Percentiles rank a stretch among this genome's conserved stretches.
Conservation (phyloP, 2,797 vertebrate genomes). For the Melanotaenia boesemani region DNA sequence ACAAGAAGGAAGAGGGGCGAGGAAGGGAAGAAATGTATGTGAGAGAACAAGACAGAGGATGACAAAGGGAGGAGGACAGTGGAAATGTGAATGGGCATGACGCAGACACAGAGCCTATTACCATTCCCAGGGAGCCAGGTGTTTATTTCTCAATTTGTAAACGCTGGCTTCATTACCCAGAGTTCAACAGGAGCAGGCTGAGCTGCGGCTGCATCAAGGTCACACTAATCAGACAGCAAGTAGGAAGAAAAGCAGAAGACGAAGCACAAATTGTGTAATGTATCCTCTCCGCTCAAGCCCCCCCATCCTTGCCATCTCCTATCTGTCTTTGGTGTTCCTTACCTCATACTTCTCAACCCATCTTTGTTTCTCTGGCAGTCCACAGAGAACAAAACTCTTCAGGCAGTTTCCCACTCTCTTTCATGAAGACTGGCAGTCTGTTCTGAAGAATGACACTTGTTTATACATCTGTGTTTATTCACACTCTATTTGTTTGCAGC, state of each 20-base stretch:
- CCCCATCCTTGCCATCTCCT: slow-evolving; percentile 55
- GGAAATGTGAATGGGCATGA: slow-evolving; percentile 64
- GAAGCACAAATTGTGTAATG: slow-evolving; percentile 69
- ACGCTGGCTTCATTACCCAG: slow-evolving; percentile 75
- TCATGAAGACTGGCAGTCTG: slow-evolving; percentile 49
- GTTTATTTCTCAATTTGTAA: slow-evolving; percentile 80
- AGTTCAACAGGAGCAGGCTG: slow-evolving; percentile 74
- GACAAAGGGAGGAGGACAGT: slow-evolving; percentile 58
- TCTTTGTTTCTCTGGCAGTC: slow-evolving; percentile 18
- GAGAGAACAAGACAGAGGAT: slow-evolving; percentile 48
- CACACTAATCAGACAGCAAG: slow-evolving; percentile 68
- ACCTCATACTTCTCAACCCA: not conserved
- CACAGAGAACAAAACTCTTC: slow-evolving; percentile 34
- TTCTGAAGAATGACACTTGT: slow-evolving; percentile 37
- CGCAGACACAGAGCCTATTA: slow-evolving; percentile 63
- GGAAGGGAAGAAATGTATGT: slow-evolving; percentile 26
- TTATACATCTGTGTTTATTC: not conserved
- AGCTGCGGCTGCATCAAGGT: slow-evolving; percentile 71
- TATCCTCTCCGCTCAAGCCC: slow-evolving; percentile 40
- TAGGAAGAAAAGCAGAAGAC: slow-evolving; percentile 54
- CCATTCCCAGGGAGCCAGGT: slow-evolving; percentile 69
- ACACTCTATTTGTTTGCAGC: slow-evolving; percentile 8
- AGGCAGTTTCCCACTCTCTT: slow-evolving; percentile 13
- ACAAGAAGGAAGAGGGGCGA: not conserved
- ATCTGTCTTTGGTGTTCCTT: slow-evolving; percentile 27